Evolutionary conservation across 2,888 invertebrate genomes (phyloP), one percentile per base, ranked within the genome.

Genomic region (Eucera pruinosa): DNA sequence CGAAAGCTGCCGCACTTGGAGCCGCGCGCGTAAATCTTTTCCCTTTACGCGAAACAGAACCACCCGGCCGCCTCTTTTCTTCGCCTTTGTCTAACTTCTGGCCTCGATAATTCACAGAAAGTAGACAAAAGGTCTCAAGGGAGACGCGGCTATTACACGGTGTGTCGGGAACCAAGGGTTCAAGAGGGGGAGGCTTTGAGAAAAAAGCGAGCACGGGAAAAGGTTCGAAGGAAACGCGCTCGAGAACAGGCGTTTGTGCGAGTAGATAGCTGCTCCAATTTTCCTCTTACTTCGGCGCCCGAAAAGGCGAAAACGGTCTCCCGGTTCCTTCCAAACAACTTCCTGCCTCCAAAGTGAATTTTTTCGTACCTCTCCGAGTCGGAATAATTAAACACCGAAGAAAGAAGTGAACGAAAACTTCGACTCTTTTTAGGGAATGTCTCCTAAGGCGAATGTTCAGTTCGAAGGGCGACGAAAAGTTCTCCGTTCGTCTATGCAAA

Each of bases 241-340:
- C n/a, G 30, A 11, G 47, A 57, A 58, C 23, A 25, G 41, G 39
- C 27, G 60, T 64, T 64, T 54, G 71, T 50, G 48, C 71, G 58
- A 54, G 47, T 25, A 50, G 71, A 58, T 79, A 50, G 67, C 23
- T 36, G 33, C 47, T 50, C 39, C 33, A 65, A 75, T 67, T 80
- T 75, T 50, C 47, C 41, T 39, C 43, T 61, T 47, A 39, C 47
- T 36, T 61, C 18, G 54, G 9, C 13, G 33, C 41, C 41, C 39
- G 15, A 11, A 23, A 23, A 4, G 3, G 36, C 45, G 9, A n/a
- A 23, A 3, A 11, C 11, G 11, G 20, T 20, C 13, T 23, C 57
- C 33, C 25, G 45, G 27, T 33, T 23, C 25, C 39, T 43, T 71
- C 13, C 18, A 43, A 54, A 41, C 23, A 15, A 18, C 48, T 43